Evolutionary conservation across 2,888 invertebrate genomes (phyloP).

Genomic region (Acanthoscelides obtectus): DNA sequence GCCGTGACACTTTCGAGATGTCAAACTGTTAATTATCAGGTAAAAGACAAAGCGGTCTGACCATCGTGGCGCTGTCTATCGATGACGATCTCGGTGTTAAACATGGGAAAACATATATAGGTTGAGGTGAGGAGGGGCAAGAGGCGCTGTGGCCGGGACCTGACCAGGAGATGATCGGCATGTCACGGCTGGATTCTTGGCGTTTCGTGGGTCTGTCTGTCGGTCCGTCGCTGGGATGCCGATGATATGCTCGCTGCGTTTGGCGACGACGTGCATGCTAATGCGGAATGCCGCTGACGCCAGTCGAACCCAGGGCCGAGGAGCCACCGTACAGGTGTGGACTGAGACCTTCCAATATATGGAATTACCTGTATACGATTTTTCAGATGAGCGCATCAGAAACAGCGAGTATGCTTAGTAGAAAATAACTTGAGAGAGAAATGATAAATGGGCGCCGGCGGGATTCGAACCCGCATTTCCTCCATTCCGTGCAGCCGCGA

Average conservation of each 20-base stretch:
- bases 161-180: not conserved
- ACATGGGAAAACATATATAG: not conserved
- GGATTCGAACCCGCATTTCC: too few species aligned
- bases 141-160: not conserved
- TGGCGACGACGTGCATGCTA: not conserved
- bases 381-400: too few species aligned
- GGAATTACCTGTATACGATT: too few species aligned
- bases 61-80: not conserved
- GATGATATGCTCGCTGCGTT: not conserved
- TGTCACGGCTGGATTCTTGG: not conserved
- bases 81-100: not conserved
- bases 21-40: conserved; percentile 35
- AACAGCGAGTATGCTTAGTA: too few species aligned
- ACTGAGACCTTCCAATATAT: too few species aligned
- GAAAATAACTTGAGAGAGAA: too few species aligned
- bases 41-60: conserved; percentile 20
- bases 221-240: not conserved
- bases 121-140: not conserved
- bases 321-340: not conserved
- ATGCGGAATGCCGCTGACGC: not conserved
- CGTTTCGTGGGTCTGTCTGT: not conserved
- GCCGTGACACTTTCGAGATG: conserved; percentile 32
- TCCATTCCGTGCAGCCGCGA: too few species aligned
- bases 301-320: too few species aligned
- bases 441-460: too few species aligned